These are phyloP conservation scores for Trinorchestia longiramus DNA, from an alignment of 1,140 invertebrate species.

Conservation along the genomic window DNA sequence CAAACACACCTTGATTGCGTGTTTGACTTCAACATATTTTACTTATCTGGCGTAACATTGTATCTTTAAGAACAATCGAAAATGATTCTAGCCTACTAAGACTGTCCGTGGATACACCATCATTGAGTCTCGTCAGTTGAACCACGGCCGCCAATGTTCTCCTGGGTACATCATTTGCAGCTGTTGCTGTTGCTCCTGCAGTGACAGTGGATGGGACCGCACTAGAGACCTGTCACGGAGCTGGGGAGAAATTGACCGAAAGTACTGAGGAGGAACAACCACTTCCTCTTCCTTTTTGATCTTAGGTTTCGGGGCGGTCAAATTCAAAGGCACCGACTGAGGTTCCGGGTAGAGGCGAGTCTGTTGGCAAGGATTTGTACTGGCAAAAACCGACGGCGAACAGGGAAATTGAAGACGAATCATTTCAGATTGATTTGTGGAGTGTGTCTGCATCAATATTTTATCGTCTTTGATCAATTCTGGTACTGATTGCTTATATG, in stretches of 20 bases:
- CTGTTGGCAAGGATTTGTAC: not conserved
- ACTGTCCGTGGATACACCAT: not conserved
- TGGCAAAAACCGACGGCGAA: not conserved
- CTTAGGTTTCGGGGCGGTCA: conserved; percentile 48
- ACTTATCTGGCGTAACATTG: not conserved
- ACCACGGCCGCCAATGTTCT: conserved; percentile 35
- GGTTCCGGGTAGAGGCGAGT: conserved; percentile 28
- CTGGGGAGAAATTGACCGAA: not conserved
- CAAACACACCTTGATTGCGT: not conserved
- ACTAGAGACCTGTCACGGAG: not conserved
- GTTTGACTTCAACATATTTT: not conserved
- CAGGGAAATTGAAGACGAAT: not conserved
- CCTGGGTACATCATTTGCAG: not conserved
- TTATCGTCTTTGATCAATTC: not conserved
- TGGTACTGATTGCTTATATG: not conserved
- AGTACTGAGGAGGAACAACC: conserved; percentile 24
- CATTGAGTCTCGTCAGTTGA: not conserved
- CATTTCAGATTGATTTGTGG: not conserved
- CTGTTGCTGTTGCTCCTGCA: not conserved
- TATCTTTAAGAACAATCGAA: not conserved
- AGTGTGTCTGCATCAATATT: not conserved
- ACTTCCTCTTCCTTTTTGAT: conserved; percentile 53
- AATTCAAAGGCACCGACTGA: conserved; percentile 40
- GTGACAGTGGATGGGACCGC: not conserved
- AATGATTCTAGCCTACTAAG: not conserved